These are phyloP conservation scores for Harlomillsia oculata DNA, from an alignment of 1,140 invertebrate genomes.

Conservation along the genomic window DNA sequence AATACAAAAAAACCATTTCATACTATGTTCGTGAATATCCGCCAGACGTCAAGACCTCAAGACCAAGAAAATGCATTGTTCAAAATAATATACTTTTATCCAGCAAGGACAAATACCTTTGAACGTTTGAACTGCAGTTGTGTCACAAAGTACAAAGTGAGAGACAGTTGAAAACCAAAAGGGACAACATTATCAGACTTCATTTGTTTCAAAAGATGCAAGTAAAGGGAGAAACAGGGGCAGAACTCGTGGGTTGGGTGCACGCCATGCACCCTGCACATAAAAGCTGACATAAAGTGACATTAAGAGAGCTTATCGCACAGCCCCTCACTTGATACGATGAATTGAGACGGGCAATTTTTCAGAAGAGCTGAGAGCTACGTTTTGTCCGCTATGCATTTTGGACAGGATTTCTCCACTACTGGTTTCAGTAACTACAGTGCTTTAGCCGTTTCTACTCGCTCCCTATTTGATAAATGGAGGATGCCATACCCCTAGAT, in stretches of 20 bases:
- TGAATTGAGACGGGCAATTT: constrained; percentile 23
- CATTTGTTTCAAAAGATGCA: no score
- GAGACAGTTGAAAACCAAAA: not conserved
- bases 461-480: constrained; percentile 23
- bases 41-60: no score
- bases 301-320: constrained; percentile 28
- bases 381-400: no score
- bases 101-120: no score
- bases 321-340: constrained; percentile 13
- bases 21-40: no score
- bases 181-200: no score
- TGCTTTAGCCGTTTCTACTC: no score
- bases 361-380: constrained; percentile 9
- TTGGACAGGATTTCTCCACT: not conserved
- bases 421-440: no score
- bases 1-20: no score
- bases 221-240: constrained; percentile 4
- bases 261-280: constrained; percentile 13
- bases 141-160: constrained; percentile 2
- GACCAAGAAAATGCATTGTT: no score
- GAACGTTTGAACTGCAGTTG: no score
- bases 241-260: not conserved
- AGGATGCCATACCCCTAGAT: constrained; percentile 14
- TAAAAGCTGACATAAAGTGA: constrained; percentile 25
- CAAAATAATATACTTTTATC: no score